Evolutionary conservation across 2,113 vertebrate genomes (phyloP), one percentile per base, ranked within the genome.

Genomic region (Chionis minor): DNA sequence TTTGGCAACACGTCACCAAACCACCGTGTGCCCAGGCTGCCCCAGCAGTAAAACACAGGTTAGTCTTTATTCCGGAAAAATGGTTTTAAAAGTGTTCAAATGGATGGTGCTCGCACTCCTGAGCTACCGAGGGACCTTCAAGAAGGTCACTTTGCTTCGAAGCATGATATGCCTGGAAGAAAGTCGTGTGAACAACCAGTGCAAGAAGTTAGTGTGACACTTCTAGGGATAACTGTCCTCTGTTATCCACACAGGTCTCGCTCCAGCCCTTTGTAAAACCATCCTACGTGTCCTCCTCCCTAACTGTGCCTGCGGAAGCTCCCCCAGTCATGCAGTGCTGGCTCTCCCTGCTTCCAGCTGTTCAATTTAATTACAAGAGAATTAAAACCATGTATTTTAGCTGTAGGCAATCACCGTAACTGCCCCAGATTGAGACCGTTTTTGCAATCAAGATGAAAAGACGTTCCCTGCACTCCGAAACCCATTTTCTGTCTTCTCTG

Each of bases 101-200:
- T 1, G 6, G 45, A 27, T 8, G 27, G 27, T 9, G 7, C 22
- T 71, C 2, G 0, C 16, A n/a, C 44, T 35, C 30, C n/a, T 44
- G n/a, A 47, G 42, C 28, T 38, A 86, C 38, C 28, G 18, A 14
- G 15, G 33, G 44, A 45, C 44, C 20, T 47, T n/a, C 0, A 0
- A 54, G 51, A 77, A 81, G 8, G 40, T 55, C 65, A 15, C n/a
- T 49, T 82, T 1, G 8, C 6, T 42, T 44, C 30, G 14, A 55
- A 49, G 40, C 2, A 7, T 3, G 18, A 63, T 9, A 16, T 14
- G 7, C 44, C 28, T 19, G 4, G 35, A 74, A 73, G 12, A 38
- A 56, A 79, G 12, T 28, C 54, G 56, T 8, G 2, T 5, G 7
- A 69, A 6, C 14, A 35, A 35, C 40, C 62, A 62, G 24, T 4